A percentile compares a stretch with the other conserved stretches of the same genome.
phyloP scores from a whole-genome alignment of 2,113 vertebrate species.

The Plestiodon gilberti region DNA sequence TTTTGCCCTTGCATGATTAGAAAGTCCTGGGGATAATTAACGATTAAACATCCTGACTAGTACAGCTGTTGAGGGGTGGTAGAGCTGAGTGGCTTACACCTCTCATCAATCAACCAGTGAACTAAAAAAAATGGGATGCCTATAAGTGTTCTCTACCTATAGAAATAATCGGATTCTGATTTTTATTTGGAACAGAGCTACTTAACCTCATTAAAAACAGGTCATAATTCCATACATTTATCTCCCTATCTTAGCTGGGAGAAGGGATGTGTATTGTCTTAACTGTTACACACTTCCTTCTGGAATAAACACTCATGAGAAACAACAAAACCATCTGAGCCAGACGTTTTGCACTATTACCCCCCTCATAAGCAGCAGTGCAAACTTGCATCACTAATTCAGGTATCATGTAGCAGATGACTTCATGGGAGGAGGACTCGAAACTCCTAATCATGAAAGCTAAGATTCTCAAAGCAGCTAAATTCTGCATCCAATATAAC shows the following conservation, averaged over 20 bases:
- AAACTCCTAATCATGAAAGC: no score
- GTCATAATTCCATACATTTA: not conserved
- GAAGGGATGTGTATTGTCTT: not conserved
- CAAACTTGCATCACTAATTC: not conserved
- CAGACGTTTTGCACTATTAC: not conserved
- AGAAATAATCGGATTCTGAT: no score
- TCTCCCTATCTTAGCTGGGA: not conserved
- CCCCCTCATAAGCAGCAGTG: no score
- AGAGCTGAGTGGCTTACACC: not conserved
- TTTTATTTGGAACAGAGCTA: not conserved
- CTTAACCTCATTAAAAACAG: not conserved
- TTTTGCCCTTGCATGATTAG: not conserved
- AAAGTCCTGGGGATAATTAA: not conserved
- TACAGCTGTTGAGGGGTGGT: not conserved
- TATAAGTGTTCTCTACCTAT: no score
- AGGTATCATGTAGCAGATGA: no score
- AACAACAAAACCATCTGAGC: not conserved
- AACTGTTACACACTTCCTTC: not conserved
- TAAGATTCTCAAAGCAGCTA: not conserved
- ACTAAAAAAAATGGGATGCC: not conserved
- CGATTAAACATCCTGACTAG: not conserved
- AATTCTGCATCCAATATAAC: not conserved
- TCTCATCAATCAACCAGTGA: not conserved
- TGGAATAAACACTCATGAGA: not conserved
- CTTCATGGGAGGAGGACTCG: not conserved